phyloP scores from a whole-genome alignment of 2,113 vertebrate genomes.

The Micromys minutus region DNA sequence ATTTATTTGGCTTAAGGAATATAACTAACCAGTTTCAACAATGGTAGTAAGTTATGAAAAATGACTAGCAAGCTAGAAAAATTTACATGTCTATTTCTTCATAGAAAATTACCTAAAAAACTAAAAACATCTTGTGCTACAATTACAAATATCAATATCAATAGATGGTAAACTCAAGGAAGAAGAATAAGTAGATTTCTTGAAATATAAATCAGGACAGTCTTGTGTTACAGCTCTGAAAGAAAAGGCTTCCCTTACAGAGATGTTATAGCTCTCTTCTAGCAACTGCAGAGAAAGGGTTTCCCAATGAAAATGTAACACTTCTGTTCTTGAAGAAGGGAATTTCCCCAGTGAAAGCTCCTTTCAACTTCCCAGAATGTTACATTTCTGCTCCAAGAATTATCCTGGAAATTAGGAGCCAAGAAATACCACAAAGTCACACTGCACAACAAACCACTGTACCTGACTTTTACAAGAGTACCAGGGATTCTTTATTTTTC shows the following conservation, averaged over 20 bases:
- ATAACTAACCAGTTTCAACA: slow-evolving; percentile 9
- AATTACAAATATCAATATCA: slow-evolving; percentile 39
- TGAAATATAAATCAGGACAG: background rate
- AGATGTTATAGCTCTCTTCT: too few species aligned
- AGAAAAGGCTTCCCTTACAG: too few species aligned
- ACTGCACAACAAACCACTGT: too few species aligned
- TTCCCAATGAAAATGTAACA: too few species aligned
- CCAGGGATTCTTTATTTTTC: too few species aligned
- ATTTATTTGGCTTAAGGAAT: background rate
- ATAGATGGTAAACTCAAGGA: slow-evolving; percentile 8
- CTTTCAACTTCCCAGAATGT: too few species aligned
- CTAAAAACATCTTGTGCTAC: background rate
- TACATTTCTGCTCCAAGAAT: too few species aligned
- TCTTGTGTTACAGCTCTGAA: background rate
- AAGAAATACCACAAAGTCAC: too few species aligned
- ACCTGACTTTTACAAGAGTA: background rate
- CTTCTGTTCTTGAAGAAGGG: too few species aligned
- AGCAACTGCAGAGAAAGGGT: too few species aligned
- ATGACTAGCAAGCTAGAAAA: slow-evolving; percentile 28
- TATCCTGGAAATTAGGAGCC: too few species aligned
- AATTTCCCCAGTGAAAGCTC: too few species aligned
- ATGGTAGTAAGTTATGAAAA: slow-evolving; percentile 20
- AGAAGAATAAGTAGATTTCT: slow-evolving; percentile 21
- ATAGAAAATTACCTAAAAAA: slow-evolving; percentile 21
- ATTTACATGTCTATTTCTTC: background rate